Percentiles rank a stretch among this genome's conserved stretches.
These are phyloP conservation scores for Scaeva pyrastri DNA, from an alignment of 2,888 invertebrate species.

Conservation along the genomic window DNA sequence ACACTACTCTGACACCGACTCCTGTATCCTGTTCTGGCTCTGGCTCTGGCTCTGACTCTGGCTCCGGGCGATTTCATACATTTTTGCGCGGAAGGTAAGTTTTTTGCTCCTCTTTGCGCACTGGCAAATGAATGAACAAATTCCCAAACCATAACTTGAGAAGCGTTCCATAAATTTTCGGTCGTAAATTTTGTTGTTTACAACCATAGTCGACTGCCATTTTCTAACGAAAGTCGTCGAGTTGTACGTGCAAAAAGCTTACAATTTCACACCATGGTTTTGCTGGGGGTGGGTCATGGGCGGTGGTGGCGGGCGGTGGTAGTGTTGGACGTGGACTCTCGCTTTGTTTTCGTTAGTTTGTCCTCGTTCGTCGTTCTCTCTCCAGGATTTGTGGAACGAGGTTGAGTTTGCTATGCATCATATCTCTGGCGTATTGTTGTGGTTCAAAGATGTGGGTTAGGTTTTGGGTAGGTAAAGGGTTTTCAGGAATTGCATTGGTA, in stretches of 20 bases:
- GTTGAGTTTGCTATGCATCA: conserved; percentile 36
- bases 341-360: neutral
- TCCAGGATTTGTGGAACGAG: neutral
- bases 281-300: neutral
- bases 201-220: conserved; percentile 54
- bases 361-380: no score
- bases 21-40: neutral
- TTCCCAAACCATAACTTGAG: conserved; percentile 70
- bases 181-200: conserved; percentile 72
- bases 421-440: conserved; percentile 51
- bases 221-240: conserved; percentile 57
- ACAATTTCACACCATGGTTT: conserved; percentile 51
- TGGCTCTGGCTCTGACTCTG: neutral
- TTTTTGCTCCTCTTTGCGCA: conserved; percentile 35
- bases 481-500: conserved; percentile 62
- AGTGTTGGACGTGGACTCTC: conserved; percentile 1
- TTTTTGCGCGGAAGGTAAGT: conserved; percentile 50
- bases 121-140: conserved; percentile 55
- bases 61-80: conserved; percentile 17
- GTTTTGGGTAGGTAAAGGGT: neutral
- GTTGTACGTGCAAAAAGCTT: conserved; percentile 61
- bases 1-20: neutral
- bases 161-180: conserved; percentile 69
- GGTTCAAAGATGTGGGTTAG: conserved; percentile 29
- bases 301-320: neutral